Evolutionary conservation across 2,113 vertebrate species (phyloP).

Genomic region (Spea bombifrons): DNA sequence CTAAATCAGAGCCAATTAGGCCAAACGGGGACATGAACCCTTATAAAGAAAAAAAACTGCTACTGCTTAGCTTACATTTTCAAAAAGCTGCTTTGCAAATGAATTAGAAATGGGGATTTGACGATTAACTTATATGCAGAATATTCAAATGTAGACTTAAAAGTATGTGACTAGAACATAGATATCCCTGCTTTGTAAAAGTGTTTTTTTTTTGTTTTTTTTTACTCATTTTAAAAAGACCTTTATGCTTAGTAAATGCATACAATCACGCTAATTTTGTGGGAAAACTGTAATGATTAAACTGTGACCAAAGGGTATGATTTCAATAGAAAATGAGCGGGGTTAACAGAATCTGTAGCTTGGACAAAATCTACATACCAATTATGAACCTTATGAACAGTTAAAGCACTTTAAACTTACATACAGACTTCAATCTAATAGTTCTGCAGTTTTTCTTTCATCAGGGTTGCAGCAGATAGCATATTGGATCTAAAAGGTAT

Average conservation of each 20-base stretch:
- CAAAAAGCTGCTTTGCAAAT: slow-evolving; percentile 49
- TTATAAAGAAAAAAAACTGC: slow-evolving; percentile 52
- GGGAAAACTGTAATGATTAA: too few species aligned
- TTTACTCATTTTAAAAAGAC: slow-evolving; percentile 11
- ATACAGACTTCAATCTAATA: too few species aligned
- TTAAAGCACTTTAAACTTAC: too few species aligned
- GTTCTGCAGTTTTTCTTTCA: too few species aligned
- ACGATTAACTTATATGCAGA: slow-evolving; percentile 41
- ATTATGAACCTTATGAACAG: too few species aligned
- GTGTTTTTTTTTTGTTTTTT: background rate
- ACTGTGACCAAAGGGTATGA: too few species aligned
- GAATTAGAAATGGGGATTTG: slow-evolving; percentile 44
- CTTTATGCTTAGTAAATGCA: background rate
- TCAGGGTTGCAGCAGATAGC: too few species aligned
- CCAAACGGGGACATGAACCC: slow-evolving; percentile 50
- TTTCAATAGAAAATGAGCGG: too few species aligned
- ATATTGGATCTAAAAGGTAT: too few species aligned
- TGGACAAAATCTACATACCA: too few species aligned
- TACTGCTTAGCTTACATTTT: slow-evolving; percentile 50
- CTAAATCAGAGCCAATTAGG: slow-evolving; percentile 54
- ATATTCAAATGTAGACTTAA: slow-evolving; percentile 41
- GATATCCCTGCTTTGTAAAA: slow-evolving; percentile 21
- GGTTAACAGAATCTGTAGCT: too few species aligned
- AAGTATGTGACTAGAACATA: slow-evolving; percentile 44
- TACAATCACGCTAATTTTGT: too few species aligned